These are phyloP conservation scores for Folsomia manolachei DNA, from an alignment of 2,888 invertebrate genomes.

Conservation along the genomic window DNA sequence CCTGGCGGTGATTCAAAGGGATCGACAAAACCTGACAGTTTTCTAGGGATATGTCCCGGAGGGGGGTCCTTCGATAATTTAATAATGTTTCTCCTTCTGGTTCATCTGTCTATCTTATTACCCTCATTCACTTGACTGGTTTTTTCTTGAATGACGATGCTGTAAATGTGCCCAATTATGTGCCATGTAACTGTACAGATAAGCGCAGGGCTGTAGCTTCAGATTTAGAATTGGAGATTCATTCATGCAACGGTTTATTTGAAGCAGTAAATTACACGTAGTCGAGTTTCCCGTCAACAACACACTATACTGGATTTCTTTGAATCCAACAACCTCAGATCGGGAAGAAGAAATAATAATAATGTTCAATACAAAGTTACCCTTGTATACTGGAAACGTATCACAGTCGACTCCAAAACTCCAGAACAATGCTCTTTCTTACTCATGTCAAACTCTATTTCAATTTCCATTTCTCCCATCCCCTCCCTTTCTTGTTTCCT, in stretches of 20 bases:
- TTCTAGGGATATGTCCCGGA: no score
- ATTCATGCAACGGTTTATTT: no score
- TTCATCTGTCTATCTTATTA: not conserved
- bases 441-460: not conserved
- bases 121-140: not conserved
- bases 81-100: conserved; percentile 10
- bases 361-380: no score
- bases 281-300: not conserved
- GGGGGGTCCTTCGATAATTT: conserved; percentile 1
- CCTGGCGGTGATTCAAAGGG: no score
- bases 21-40: no score
- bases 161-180: not conserved
- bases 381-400: no score
- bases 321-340: not conserved
- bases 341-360: not conserved
- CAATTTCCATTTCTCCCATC: not conserved
- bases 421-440: conserved; percentile 1
- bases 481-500: not conserved
- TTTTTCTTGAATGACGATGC: conserved; percentile 3
- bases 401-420: not conserved
- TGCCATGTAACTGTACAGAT: not conserved
- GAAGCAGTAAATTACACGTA: conserved; percentile 1
- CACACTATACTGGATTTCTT: no score
- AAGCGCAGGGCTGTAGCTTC: no score
- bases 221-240: not conserved